A percentile compares a stretch with the other conserved stretches of the same genome.
These are phyloP conservation scores for Hesperia comma DNA, from an alignment of 2,888 invertebrate species.

Conservation along the genomic window DNA sequence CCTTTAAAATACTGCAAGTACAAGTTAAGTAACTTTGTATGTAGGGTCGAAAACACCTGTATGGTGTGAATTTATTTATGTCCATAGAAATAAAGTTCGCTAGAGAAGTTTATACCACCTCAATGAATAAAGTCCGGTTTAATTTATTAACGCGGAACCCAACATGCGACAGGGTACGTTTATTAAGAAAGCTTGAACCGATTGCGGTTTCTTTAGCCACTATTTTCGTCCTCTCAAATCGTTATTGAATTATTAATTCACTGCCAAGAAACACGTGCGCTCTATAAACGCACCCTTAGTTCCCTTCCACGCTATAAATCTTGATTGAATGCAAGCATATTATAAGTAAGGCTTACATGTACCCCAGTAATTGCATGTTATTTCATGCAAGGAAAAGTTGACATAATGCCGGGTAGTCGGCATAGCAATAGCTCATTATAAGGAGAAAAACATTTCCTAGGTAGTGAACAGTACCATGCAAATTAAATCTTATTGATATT, in stretches of 20 bases:
- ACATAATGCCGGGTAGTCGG: constrained; percentile 11
- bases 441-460: background rate
- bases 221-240: constrained; percentile 16
- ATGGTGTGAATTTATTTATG: constrained; percentile 41
- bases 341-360: constrained; percentile 4
- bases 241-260: constrained; percentile 30
- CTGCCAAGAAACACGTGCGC: background rate
- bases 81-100: constrained; percentile 18
- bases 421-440: constrained; percentile 7
- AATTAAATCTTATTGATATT: too few species aligned
- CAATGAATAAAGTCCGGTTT: constrained; percentile 30
- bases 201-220: background rate
- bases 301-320: constrained; percentile 23
- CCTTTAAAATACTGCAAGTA: constrained; percentile 6
- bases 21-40: constrained; percentile 40
- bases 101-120: constrained; percentile 22
- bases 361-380: constrained; percentile 14
- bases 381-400: constrained; percentile 13
- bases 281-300: constrained; percentile 21
- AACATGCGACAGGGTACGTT: constrained; percentile 12
- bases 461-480: too few species aligned
- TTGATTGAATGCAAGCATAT: constrained; percentile 24
- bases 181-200: constrained; percentile 11
- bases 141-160: constrained; percentile 30
- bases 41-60: constrained; percentile 35